Base-by-base conservation (phyloP, 2,113 vertebrate genomes). In the Ceyx cyanopectus region DNA sequence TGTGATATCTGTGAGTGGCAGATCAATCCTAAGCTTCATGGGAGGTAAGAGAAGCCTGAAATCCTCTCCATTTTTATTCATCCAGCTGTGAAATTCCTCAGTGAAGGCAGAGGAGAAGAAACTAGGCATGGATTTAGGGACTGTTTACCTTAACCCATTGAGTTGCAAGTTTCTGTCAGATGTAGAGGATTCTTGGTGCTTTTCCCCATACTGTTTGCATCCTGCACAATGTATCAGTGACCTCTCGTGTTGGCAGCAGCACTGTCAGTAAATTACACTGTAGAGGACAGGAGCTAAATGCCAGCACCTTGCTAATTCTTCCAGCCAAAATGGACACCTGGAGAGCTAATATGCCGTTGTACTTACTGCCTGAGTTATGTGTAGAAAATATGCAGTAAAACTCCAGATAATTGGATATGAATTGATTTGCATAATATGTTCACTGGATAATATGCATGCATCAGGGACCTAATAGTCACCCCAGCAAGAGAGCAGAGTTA, bases 391-490 rank as follows among this genome's bases (percentile, higher is more conserved):
- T 2, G 12, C 54, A 65, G 24, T 89, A 79, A 89, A 93, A 79
- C 27, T 66, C 41, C 12, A 81, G n/a, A 68, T 94, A 94, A 93
- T 73, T 96, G 61, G 40, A 88, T 79, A 34, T 69, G 74, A 60
- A 65, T 81, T 87, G 41, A 62, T 81, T 92, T 95, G 74, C 86
- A 80, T 96, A 89, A 73, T 37, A 27, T 51, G 17, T 76, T 94
- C 70, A 69, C 69, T 62, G 66, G 45, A 37, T 90, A 84, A 88
- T 83, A 87, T 24, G 23, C 50, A 78, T 75, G 37, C 43, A 62
- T 92, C 81, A 84, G 70, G 90, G 57, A 92, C 32, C 78, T 87
- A 87, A 87, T 95, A 87, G 53, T 90, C 54, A 10, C 21, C 48
- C 50, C 58, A 87, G 60, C 54, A 74, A 96, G 58, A 87, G 4